These are phyloP conservation scores for Malthinus flaveolus DNA, from an alignment of 2,888 invertebrate genomes.

Conservation along the genomic window DNA sequence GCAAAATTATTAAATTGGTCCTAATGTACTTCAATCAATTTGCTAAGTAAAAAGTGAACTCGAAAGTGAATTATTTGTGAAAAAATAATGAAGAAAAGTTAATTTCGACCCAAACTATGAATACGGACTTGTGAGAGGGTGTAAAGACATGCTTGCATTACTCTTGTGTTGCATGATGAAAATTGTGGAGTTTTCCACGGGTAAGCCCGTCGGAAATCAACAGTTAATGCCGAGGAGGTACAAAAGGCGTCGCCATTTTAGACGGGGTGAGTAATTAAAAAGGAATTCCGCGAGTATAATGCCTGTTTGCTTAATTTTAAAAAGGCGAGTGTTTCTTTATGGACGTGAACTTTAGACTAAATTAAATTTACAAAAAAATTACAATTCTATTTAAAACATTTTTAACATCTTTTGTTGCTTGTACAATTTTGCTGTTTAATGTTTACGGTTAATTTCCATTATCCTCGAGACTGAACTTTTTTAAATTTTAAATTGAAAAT, in stretches of 20 bases:
- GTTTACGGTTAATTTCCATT: too few species aligned
- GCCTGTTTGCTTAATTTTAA: background rate
- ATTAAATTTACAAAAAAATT: too few species aligned
- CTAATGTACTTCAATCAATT: background rate
- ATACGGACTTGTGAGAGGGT: slow-evolving; percentile 37
- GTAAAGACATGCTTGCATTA: slow-evolving; percentile 59
- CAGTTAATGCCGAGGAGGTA: slow-evolving; percentile 28
- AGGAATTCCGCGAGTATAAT: too few species aligned
- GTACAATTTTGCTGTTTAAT: too few species aligned
- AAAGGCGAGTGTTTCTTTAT: background rate
- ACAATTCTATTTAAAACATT: too few species aligned
- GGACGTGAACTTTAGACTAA: too few species aligned
- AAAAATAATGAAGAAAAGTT: slow-evolving; percentile 3
- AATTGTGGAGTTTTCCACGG: slow-evolving; percentile 61
- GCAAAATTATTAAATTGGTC: slow-evolving; percentile 17
- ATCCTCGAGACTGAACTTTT: too few species aligned
- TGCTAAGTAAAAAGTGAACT: background rate
- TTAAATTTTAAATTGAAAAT: too few species aligned
- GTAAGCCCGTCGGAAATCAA: slow-evolving; percentile 38
- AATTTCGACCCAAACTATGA: slow-evolving; percentile 25
- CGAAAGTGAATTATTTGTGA: background rate
- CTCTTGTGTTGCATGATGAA: slow-evolving; percentile 65
- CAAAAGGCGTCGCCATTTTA: slow-evolving; percentile 35
- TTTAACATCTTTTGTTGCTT: too few species aligned
- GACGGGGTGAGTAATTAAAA: slow-evolving; percentile 14